Base-by-base conservation (phyloP, 2,888 invertebrate species). In the Laspeyria flexula region DNA sequence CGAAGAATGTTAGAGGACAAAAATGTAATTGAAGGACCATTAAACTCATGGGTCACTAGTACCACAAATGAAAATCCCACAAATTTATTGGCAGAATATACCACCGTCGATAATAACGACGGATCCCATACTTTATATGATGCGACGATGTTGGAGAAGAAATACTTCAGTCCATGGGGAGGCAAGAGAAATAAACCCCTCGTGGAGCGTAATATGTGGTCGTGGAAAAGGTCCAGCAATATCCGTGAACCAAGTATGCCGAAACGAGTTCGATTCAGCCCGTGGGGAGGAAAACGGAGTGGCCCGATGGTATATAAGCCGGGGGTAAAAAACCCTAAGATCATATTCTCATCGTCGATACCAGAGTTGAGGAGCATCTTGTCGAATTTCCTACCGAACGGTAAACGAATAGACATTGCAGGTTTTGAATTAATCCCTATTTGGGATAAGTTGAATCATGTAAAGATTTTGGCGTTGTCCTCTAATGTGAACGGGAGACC, bases 211-310 rank as follows among this genome's bases (percentile, higher is more conserved):
- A 18, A 25, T 6, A 83, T 77, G 81, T 90, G 88, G 90, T 81
- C 85, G 0, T 91, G 91, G 91, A 90, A 88, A 62, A 80, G 90
- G 0, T 77, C 84, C 0, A 43, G 72, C 0, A 77, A 71, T 6
- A 60, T 85, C 1, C 75, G 85, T n/a, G 91, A 90, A 55, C 88
- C 91, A 0, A 90, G 77, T 60, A 90, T 92, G 91, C 92, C 91
- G 0, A 92, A 92, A 53, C 65, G 92, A 39, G 92, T 92, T 0
- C 81, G 91, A 0, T 92, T 92, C 69, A 91, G 89, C 41, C 91
- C 92, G 0, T 92, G 92, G 92, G 92, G 92, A 1, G 92, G 92
- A 0, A 92, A 92, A 46, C 73, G 92, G 12, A 88, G 88, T 60
- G 88, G 88, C 0, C 87, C 88, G 55, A 80, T 90, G 77, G 69